Conservation (phyloP, 2,797 vertebrate species). For the Pseudochirops corinnae region DNA sequence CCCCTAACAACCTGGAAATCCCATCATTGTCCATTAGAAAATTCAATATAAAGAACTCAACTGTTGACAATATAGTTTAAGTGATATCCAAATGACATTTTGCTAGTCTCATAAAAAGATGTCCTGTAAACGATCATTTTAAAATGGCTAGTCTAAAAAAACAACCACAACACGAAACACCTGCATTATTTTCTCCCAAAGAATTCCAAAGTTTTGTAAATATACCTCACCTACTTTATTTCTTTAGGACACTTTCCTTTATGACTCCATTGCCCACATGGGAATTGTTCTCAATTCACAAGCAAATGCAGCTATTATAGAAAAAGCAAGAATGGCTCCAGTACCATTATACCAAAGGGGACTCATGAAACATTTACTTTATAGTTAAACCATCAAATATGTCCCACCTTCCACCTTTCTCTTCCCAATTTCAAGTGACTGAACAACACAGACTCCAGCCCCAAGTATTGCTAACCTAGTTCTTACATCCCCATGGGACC, state of each 20-base stretch:
- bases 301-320: constrained; percentile 3
- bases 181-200: not conserved
- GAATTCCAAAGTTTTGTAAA: not conserved
- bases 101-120: not conserved
- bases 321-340: not conserved
- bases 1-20: not conserved
- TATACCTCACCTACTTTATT: not conserved
- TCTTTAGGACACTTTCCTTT: not conserved
- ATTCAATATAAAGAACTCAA: not conserved
- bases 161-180: not conserved
- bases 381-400: constrained; percentile 1
- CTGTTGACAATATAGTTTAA: not conserved
- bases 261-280: not conserved
- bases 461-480: not conserved
- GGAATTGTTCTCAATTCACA: not conserved
- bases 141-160: not conserved
- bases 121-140: not conserved
- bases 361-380: not conserved
- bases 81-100: not conserved
- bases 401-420: not conserved
- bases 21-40: not conserved
- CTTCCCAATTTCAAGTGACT: not conserved
- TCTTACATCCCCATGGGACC: not conserved
- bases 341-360: not conserved
- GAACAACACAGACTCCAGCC: not conserved